Evolutionary conservation across 2,888 invertebrate species (phyloP).

Genomic region (Nemapogon koenigi): DNA sequence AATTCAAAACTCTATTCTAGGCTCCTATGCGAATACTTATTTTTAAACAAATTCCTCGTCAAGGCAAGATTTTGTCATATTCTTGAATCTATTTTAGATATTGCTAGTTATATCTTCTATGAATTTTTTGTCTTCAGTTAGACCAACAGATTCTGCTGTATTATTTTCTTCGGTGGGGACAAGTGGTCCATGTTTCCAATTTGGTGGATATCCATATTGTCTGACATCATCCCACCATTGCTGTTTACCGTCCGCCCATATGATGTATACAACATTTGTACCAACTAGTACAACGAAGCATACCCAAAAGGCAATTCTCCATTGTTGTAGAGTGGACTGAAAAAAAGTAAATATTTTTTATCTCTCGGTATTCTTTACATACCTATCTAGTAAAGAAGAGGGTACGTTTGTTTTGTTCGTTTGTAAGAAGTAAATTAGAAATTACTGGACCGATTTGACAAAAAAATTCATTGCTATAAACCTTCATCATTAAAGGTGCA

Average conservation of each 20-base stretch:
- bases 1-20: not conserved
- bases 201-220: constrained; percentile 23
- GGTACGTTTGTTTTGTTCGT: not conserved
- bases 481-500: too few relatives aligned
- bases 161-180: constrained; percentile 15
- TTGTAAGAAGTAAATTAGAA: too few relatives aligned
- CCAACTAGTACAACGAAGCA: constrained; percentile 59
- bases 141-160: constrained; percentile 19
- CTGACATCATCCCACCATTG: constrained; percentile 68
- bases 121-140: constrained; percentile 6
- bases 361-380: not conserved
- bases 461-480: too few relatives aligned
- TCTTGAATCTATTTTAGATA: too few relatives aligned
- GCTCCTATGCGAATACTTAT: not conserved
- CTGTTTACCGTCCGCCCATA: constrained; percentile 66
- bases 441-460: too few relatives aligned
- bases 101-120: too few relatives aligned
- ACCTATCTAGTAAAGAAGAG: not conserved
- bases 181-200: constrained; percentile 23
- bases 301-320: constrained; percentile 71
- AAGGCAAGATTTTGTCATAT: too few relatives aligned
- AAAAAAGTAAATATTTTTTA: constrained; percentile 15
- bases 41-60: too few relatives aligned
- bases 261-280: constrained; percentile 61
- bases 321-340: constrained; percentile 49